These are phyloP conservation scores for Alligator mississippiensis DNA, from an alignment of 2,113 vertebrate genomes.

Conservation along the genomic window DNA sequence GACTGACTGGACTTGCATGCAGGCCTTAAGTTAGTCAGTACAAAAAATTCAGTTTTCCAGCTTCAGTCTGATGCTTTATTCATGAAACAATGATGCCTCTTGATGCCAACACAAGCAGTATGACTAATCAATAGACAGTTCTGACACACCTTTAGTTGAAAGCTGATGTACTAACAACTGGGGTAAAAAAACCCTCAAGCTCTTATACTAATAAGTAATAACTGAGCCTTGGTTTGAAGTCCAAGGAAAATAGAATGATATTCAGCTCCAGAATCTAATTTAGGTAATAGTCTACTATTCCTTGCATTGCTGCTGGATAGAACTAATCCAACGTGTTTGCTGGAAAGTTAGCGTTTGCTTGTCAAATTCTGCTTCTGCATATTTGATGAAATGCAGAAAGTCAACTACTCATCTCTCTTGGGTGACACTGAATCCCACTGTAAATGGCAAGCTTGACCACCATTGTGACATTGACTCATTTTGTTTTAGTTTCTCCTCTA, in stretches of 20 bases:
- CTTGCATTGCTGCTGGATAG: not conserved
- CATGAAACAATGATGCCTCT: not conserved
- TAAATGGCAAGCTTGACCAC: not conserved
- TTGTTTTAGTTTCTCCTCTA: not conserved
- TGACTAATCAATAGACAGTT: rapidly evolving
- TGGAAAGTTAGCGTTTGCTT: not conserved
- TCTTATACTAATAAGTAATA: not conserved
- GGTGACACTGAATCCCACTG: rapidly evolving
- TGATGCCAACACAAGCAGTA: no score
- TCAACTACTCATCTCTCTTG: no score
- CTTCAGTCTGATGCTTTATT: not conserved
- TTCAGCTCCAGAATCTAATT: not conserved
- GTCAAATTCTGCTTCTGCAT: not conserved
- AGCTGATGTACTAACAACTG: not conserved
- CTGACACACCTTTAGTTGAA: not conserved
- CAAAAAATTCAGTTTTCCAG: not conserved
- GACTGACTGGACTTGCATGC: no score
- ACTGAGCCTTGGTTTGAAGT: not conserved
- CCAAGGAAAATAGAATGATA: not conserved
- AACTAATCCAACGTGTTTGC: not conserved
- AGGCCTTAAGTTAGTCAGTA: not conserved
- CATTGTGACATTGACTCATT: rapidly evolving
- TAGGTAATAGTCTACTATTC: not conserved
- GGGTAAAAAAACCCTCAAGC: not conserved
- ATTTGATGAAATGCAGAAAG: not conserved